Evolutionary conservation across 1,140 invertebrate species (phyloP).

Genomic region (Drosophila kanapiae): DNA sequence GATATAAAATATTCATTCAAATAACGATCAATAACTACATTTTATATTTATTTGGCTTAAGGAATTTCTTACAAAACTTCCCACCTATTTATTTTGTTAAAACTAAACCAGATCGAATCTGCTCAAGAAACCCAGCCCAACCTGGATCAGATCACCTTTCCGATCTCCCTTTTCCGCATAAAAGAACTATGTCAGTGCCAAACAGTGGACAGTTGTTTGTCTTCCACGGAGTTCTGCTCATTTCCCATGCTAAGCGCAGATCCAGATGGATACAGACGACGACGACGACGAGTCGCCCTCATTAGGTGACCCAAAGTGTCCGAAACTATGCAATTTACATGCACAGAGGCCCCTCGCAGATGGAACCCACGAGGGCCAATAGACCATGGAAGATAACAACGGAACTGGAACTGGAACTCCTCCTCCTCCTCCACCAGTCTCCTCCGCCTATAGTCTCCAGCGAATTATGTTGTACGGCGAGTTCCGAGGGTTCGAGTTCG

Average conservation of each 20-base stretch:
- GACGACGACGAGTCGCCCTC: slow-evolving; percentile 59
- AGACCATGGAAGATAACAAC: slow-evolving; percentile 74
- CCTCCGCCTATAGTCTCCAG: slow-evolving; percentile 20
- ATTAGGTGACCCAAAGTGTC: slow-evolving; percentile 81
- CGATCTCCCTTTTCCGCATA: slow-evolving; percentile 24
- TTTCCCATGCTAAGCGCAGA: slow-evolving; percentile 61
- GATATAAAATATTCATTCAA: background rate
- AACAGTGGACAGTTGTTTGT: slow-evolving; percentile 18
- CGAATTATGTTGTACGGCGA: slow-evolving; percentile 75
- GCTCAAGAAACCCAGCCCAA: background rate
- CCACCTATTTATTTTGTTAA: background rate
- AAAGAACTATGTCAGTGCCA: slow-evolving; percentile 43
- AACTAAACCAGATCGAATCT: background rate
- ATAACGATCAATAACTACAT: too few relatives aligned
- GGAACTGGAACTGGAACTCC: slow-evolving; percentile 29
- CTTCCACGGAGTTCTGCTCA: slow-evolving; percentile 24
- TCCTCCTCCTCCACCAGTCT: slow-evolving; percentile 5
- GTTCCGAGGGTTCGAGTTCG: slow-evolving; percentile 14
- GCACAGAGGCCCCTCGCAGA: slow-evolving; percentile 65
- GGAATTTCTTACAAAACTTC: too few relatives aligned
- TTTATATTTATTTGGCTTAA: too few relatives aligned
- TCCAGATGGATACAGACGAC: slow-evolving; percentile 23
- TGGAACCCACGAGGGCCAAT: slow-evolving; percentile 69
- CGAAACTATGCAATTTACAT: slow-evolving; percentile 81
- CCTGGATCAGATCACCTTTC: slow-evolving; percentile 33